Conservation (phyloP, 2,113 vertebrate genomes). For the Zosterops borbonicus region DNA sequence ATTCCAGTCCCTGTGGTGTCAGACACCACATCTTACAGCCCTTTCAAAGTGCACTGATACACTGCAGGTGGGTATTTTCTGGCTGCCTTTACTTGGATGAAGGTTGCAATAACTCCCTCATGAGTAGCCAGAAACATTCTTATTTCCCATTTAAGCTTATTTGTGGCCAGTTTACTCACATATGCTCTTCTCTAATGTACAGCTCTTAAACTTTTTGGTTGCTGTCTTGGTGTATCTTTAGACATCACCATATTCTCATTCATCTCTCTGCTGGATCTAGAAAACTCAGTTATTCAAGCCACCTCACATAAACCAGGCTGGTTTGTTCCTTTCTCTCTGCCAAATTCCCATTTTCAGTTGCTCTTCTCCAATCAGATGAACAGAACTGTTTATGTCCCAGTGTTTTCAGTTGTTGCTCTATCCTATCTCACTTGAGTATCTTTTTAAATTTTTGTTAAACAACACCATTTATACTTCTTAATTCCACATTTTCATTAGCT, state of each 20-base stretch:
- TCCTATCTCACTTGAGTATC: not conserved
- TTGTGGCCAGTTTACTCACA: not conserved
- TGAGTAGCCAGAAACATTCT: not conserved
- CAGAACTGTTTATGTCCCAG: not conserved
- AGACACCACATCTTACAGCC: not conserved
- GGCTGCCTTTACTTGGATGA: not conserved
- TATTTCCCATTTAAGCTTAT: not conserved
- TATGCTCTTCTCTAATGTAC: not conserved
- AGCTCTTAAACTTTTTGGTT: not conserved
- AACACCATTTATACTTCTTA: not conserved
- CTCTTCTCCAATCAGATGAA: not conserved
- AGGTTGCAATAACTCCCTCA: not conserved
- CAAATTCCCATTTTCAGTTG: not conserved
- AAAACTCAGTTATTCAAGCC: not conserved
- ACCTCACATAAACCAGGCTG: not conserved
- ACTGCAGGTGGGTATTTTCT: not conserved
- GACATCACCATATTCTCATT: not conserved
- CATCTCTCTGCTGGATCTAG: not conserved
- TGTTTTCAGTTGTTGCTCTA: not conserved
- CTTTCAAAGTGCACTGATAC: not conserved
- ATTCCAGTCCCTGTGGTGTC: not conserved
- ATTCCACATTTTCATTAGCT: not conserved
- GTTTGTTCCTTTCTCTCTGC: not conserved
- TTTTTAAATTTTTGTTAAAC: not conserved
- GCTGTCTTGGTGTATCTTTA: not conserved